These are phyloP conservation scores for Hoplostethus atlanticus DNA, from an alignment of 2,797 vertebrate genomes.

Conservation along the genomic window DNA sequence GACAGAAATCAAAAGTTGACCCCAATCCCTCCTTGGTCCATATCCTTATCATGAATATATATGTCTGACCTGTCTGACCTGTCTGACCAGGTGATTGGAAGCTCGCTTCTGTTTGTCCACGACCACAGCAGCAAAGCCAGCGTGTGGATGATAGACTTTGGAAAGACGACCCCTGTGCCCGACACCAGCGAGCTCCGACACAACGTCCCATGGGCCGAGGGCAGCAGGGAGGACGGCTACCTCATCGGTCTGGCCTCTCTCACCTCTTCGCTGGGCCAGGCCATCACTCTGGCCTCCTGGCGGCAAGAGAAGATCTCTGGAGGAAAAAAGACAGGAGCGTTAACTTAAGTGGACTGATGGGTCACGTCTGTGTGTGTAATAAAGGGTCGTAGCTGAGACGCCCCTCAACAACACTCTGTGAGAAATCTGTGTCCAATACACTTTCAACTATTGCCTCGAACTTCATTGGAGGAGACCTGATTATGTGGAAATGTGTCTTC, in stretches of 20 bases:
- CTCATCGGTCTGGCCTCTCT: constrained; percentile 88
- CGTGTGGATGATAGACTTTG: constrained; percentile 97
- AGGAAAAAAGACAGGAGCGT: constrained; percentile 26
- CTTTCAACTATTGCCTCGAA: no score
- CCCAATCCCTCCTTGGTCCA: not conserved
- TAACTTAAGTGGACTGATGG: constrained; percentile 22
- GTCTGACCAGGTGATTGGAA: constrained; percentile 88
- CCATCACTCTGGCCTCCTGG: constrained; percentile 67
- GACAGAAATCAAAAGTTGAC: no score
- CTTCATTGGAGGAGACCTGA: constrained; percentile 6
- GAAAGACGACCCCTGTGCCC: constrained; percentile 86
- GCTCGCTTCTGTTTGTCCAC: constrained; percentile 93
- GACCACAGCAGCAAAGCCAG: constrained; percentile 86
- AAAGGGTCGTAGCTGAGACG: no score
- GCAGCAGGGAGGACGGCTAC: constrained; percentile 91
- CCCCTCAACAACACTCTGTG: no score
- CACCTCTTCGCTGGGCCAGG: constrained; percentile 79
- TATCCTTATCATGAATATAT: not conserved
- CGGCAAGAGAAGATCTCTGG: constrained; percentile 44
- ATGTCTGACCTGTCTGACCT: not conserved
- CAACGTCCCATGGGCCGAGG: constrained; percentile 86
- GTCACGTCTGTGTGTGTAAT: not conserved
- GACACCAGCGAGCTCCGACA: constrained; percentile 79
- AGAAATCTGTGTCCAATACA: no score
- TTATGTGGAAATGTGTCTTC: not conserved